Conservation (phyloP, 1,140 invertebrate genomes). For the Zaprionus ornatus region DNA sequence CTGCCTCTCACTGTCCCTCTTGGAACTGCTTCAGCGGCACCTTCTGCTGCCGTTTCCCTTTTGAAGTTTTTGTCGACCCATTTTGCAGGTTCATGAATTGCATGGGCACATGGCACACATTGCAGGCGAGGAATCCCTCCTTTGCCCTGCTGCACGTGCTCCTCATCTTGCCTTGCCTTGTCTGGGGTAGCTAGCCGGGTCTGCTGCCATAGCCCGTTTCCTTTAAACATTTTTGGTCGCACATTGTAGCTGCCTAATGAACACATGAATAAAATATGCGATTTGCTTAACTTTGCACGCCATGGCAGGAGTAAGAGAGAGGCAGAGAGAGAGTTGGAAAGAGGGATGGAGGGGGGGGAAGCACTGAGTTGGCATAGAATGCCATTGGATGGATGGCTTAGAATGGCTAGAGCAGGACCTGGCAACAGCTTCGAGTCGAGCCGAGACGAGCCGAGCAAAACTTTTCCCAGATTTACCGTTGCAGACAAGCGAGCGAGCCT, state of each 20-base stretch:
- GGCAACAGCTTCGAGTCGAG: constrained; percentile 7
- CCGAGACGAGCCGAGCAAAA: constrained; percentile 1
- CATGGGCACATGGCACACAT: constrained; percentile 50
- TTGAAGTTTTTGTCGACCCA: constrained; percentile 77
- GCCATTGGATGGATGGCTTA: constrained; percentile 28
- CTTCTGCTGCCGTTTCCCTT: constrained; percentile 65
- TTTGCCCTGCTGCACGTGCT: background rate
- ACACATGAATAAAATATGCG: constrained; percentile 83
- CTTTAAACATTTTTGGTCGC: constrained; percentile 82
- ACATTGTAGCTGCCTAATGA: constrained; percentile 82
- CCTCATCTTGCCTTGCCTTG: constrained; percentile 16
- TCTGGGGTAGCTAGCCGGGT: constrained; percentile 4
- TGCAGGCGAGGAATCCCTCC: background rate
- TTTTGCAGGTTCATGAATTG: constrained; percentile 74
- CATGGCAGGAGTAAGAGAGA: constrained; percentile 33
- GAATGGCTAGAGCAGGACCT: constrained; percentile 27
- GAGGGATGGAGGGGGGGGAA: background rate
- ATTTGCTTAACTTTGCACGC: constrained; percentile 81
- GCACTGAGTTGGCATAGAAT: constrained; percentile 17
- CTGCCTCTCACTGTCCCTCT: background rate
- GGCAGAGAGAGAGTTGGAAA: constrained; percentile 1
- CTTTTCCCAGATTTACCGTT: constrained; percentile 29
- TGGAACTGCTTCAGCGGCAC: constrained; percentile 25
- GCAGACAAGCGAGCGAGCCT: constrained; percentile 22
- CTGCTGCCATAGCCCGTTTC: constrained; percentile 43